phyloP scores from a whole-genome alignment of 2,113 vertebrate genomes.

The Cathartes aura region DNA sequence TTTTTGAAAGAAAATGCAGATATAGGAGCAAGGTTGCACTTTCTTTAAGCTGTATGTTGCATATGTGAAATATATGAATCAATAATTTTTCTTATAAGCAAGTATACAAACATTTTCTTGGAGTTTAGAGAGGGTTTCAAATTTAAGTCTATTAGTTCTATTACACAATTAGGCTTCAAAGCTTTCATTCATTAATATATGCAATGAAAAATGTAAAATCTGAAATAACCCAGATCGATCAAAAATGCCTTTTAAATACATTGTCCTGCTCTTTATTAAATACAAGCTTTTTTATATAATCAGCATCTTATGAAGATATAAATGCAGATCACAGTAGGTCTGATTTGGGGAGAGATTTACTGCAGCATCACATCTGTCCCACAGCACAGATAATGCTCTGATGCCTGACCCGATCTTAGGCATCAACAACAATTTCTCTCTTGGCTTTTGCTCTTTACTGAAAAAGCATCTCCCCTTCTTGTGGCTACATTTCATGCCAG shows the following conservation, averaged over 20 bases:
- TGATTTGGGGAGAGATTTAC: not conserved
- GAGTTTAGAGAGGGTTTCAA: not conserved
- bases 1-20: not conserved
- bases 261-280: not conserved
- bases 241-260: not conserved
- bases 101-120: not conserved
- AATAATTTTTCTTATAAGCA: not conserved
- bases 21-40: not conserved
- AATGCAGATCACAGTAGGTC: not conserved
- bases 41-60: not conserved
- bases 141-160: not conserved
- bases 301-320: not conserved
- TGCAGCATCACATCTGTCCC: not conserved
- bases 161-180: not conserved
- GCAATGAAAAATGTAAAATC: not conserved
- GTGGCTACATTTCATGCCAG: constrained; percentile 67
- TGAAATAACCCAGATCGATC: not conserved
- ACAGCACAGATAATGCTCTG: not conserved
- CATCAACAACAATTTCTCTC: not conserved
- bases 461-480: not conserved
- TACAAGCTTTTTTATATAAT: not conserved
- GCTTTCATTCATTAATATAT: not conserved
- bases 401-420: accelerated
- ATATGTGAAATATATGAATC: not conserved
- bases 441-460: constrained; percentile 4